Evolutionary conservation across 2,113 vertebrate species (phyloP).

Genomic region (Columba janthina): DNA sequence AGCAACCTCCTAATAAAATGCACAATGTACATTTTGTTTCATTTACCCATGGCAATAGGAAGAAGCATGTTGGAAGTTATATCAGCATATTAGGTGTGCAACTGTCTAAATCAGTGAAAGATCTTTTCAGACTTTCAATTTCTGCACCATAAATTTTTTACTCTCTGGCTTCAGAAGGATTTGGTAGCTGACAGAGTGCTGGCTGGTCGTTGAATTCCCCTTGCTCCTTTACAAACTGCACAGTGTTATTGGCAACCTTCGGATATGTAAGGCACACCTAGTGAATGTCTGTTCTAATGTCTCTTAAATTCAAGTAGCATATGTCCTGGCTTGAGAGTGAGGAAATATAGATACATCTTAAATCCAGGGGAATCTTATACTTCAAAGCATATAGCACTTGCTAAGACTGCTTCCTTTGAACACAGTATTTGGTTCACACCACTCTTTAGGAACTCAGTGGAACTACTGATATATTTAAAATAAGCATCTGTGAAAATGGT

Average conservation of each 20-base stretch:
- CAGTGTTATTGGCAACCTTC: background rate
- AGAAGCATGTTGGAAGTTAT: background rate
- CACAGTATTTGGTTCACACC: background rate
- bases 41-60: background rate
- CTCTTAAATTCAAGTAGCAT: background rate
- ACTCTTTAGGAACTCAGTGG: background rate
- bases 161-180: background rate
- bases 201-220: background rate
- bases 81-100: background rate
- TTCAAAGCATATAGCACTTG: background rate
- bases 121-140: background rate
- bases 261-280: background rate
- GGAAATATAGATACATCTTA: background rate
- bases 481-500: background rate
- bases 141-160: background rate
- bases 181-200: background rate
- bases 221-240: background rate
- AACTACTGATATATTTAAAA: background rate
- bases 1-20: background rate
- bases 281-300: background rate
- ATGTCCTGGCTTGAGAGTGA: background rate
- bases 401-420: background rate
- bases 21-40: background rate
- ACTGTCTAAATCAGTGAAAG: background rate
- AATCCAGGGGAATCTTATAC: background rate